Percentiles rank a stretch among this genome's conserved stretches.
Evolutionary conservation across 2,888 invertebrate species (phyloP).

Genomic region (Bellardia pandia): DNA sequence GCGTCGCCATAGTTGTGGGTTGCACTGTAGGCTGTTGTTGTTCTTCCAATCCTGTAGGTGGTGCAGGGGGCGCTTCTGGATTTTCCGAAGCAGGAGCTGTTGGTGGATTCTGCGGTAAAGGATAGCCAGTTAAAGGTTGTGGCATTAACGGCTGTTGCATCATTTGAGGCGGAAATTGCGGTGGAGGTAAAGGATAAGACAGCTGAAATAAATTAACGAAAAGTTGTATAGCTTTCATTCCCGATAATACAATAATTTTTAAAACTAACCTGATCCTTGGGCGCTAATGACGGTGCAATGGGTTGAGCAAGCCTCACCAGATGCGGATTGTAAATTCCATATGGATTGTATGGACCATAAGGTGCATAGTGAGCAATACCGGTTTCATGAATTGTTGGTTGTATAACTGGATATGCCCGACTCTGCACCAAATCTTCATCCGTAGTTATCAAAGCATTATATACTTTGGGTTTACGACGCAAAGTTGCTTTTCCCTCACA

Average conservation of each 20-base stretch:
- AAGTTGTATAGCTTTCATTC: background rate
- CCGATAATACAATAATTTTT: background rate
- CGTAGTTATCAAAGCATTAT: conserved; percentile 91
- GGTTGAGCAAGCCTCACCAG: conserved; percentile 80
- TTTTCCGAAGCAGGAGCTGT: conserved; percentile 63
- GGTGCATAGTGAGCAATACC: conserved; percentile 84
- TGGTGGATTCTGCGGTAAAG: conserved; percentile 65
- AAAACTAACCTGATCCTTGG: conserved; percentile 78
- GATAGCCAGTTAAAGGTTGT: conserved; percentile 68
- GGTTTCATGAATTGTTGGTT: conserved; percentile 88
- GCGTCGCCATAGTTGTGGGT: conserved; percentile 68
- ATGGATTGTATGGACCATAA: conserved; percentile 81
- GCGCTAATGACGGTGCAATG: conserved; percentile 79
- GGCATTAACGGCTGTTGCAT: conserved; percentile 70
- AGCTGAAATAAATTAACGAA: conserved; percentile 73
- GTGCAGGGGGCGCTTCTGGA: conserved; percentile 55
- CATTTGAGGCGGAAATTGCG: conserved; percentile 75
- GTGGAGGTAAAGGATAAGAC: conserved; percentile 78
- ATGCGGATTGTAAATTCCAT: conserved; percentile 80
- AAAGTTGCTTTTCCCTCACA: conserved; percentile 69
- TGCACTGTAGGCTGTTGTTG: conserved; percentile 58
- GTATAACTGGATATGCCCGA: conserved; percentile 90
- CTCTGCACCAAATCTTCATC: conserved; percentile 91
- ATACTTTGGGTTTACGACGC: conserved; percentile 89
- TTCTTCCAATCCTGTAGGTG: conserved; percentile 65